Base-by-base conservation (phyloP, 2,113 vertebrate species). In the Alethe castanea region DNA sequence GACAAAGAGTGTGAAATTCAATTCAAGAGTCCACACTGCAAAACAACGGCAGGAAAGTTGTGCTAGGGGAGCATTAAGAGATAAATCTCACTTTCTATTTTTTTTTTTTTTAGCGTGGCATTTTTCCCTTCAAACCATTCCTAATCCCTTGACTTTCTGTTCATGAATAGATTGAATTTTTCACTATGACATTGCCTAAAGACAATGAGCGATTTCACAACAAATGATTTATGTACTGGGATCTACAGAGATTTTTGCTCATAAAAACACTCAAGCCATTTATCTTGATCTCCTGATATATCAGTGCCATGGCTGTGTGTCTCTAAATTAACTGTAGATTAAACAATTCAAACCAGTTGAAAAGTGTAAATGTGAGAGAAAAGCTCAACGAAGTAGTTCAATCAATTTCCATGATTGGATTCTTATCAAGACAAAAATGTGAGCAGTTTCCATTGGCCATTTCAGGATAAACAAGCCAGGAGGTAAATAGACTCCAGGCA, bases 141-240 rank as follows among this genome's bases (percentile, higher is more conserved):
- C 95, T 97, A 98, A 98, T 98, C 96, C 97, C 96, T 88, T 97
- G 97, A 96, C 97, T 98, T 97, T 96, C 91, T 94, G 89, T 91
- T 98, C 96, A 95, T 97, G 97, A 97, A 98, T 96, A 98, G 96
- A 97, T 96, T 96, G 97, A 97, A 96, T 97, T 97, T 96, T 96
- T 94, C 93, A 91, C 96, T 69, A 92, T 42, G 50, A 97, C 95
- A 95, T 84, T 96, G 97, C 97, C 96, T 96, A 97, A 97, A 98
- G 98, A 98, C 97, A 98, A 97, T 70, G 96, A 97, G 80, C 14
- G 18, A 96, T 97, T 98, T 97, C 94, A 97, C 95, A 97, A 96
- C 97, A 97, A 96, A 97, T 98, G 97, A 98, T 98, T 98, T 98
- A 98, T 98, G 95, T 97, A 96, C 96, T 97, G 92, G 97, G 96